Percentiles rank a stretch among this genome's conserved stretches.
phyloP scores from a whole-genome alignment of 2,888 invertebrate species.

The Ophion ellenae region DNA sequence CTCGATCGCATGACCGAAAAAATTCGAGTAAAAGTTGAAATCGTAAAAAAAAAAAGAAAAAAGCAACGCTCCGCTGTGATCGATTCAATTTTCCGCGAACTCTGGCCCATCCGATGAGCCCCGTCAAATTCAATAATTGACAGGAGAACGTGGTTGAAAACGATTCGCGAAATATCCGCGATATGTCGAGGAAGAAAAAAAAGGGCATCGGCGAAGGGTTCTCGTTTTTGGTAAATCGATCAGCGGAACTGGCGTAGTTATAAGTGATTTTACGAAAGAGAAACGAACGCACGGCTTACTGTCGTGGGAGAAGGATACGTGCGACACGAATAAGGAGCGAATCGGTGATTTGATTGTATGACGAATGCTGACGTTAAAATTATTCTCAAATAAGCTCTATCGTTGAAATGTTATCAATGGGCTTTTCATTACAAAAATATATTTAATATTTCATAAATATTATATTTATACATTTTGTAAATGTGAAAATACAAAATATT shows the following conservation, averaged over 20 bases:
- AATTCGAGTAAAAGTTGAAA: conserved; percentile 41
- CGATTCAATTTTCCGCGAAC: conserved; percentile 49
- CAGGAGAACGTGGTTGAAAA: conserved; percentile 35
- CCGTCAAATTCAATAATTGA: conserved; percentile 51
- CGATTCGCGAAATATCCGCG: conserved; percentile 12
- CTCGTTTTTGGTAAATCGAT: conserved; percentile 46
- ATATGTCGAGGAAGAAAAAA: conserved; percentile 2
- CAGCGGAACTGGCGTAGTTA: conserved; percentile 18
- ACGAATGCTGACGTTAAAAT: conserved; percentile 30
- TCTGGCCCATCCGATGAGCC: conserved; percentile 41
- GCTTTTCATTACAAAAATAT: conserved; percentile 1
- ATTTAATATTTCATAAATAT: conserved; percentile 5
- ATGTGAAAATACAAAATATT: too few relatives aligned
- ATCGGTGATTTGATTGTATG: conserved; percentile 43
- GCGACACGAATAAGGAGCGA: conserved; percentile 29
- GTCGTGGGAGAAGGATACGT: conserved; percentile 31
- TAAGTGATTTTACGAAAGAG: conserved; percentile 33
- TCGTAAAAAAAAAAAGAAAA: conserved; percentile 32
- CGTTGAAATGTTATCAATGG: neutral
- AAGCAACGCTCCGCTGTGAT: conserved; percentile 48
- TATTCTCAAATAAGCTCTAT: conserved; percentile 13
- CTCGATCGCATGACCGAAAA: conserved; percentile 43
- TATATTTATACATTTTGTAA: too few relatives aligned
- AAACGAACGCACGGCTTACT: conserved; percentile 23
- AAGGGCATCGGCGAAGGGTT: conserved; percentile 20